These are phyloP conservation scores for Drosophila atripex DNA, from an alignment of 2,888 invertebrate species.

Conservation along the genomic window DNA sequence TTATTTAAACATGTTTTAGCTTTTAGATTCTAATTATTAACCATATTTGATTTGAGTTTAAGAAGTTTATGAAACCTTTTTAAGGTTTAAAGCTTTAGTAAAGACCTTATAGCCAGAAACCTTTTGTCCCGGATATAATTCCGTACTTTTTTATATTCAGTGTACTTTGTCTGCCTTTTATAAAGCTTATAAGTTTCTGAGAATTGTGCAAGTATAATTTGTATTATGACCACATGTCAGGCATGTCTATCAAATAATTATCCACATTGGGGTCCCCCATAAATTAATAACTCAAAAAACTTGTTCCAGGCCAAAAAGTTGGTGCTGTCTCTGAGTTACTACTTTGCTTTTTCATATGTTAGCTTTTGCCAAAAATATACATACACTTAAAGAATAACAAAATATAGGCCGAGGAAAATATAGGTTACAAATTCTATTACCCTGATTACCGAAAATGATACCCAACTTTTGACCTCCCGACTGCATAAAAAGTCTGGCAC, in stretches of 20 bases:
- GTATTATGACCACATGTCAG: slow-evolving; percentile 8
- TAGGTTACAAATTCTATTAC: neutral
- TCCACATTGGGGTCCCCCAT: slow-evolving; percentile 18
- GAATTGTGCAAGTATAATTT: slow-evolving; percentile 9
- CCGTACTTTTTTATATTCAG: neutral
- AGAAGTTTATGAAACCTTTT: too few relatives aligned
- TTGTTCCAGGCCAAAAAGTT: slow-evolving; percentile 20
- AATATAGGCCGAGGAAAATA: neutral
- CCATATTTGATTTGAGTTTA: too few relatives aligned
- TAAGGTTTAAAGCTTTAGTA: too few relatives aligned
- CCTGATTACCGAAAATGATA: slow-evolving; percentile 2
- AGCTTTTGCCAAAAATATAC: slow-evolving; percentile 20
- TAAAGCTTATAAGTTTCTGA: neutral
- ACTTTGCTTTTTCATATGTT: slow-evolving; percentile 24
- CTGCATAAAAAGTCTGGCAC: neutral
- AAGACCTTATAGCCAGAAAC: neutral
- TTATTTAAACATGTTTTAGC: neutral
- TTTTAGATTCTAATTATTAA: neutral
- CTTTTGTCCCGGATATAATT: neutral
- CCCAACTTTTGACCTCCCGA: neutral
- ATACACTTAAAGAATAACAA: neutral
- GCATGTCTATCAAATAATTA: slow-evolving; percentile 5
- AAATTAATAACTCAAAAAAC: slow-evolving; percentile 13
- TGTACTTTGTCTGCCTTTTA: neutral
- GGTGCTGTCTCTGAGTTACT: slow-evolving; percentile 3